phyloP scores from a whole-genome alignment of 2,113 vertebrate species.

The Eudyptes chrysolophus region DNA sequence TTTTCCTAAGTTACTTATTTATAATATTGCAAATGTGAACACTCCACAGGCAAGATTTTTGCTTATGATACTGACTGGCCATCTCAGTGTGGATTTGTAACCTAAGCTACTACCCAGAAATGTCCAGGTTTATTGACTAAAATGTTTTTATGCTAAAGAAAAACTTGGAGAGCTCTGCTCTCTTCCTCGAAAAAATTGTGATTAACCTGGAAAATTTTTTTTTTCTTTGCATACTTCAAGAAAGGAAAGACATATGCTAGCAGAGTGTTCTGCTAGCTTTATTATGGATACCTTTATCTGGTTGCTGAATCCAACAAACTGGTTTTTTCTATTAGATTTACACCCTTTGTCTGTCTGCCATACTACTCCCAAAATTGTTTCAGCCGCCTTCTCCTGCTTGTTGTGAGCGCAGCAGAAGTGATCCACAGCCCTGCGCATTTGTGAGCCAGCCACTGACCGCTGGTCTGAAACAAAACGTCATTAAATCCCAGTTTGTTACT shows the following conservation, averaged over 20 bases:
- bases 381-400: neutral
- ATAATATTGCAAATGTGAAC: neutral
- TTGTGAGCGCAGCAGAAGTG: fast-evolving
- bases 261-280: neutral
- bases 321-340: neutral
- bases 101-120: neutral
- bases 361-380: neutral
- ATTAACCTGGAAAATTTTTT: neutral
- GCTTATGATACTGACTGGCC: neutral
- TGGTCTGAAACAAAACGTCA: fast-evolving
- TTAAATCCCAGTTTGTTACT: neutral
- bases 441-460: neutral
- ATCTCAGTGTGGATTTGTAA: neutral
- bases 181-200: neutral
- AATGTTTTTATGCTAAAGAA: neutral
- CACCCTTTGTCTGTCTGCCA: neutral
- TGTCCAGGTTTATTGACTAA: neutral
- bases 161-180: neutral
- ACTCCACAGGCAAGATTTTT: neutral
- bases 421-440: neutral
- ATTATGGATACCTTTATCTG: neutral
- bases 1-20: neutral
- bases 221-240: neutral
- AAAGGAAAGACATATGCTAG: neutral
- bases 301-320: neutral